Evolutionary conservation across 2,113 vertebrate species (phyloP), one percentile per base, ranked within the genome.

Genomic region (Pteronura brasiliensis): DNA sequence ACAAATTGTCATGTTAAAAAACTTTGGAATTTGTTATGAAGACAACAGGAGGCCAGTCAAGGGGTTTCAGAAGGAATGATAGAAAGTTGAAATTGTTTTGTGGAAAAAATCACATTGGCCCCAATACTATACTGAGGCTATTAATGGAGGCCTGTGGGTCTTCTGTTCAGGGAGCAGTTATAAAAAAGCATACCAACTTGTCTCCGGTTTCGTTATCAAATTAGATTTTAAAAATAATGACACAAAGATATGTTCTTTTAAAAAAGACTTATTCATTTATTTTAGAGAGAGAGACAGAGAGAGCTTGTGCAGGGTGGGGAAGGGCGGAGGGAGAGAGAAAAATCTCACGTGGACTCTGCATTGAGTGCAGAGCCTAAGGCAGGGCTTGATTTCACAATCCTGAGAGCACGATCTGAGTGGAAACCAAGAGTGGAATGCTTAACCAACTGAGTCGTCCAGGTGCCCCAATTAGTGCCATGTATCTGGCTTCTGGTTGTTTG

Each of bases 161-260:
- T 91, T 44, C 52, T 94, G 8, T 42, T 77, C 21, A 95, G 42
- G 36, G 11, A 90, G 59, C 3, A 74, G 42, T 17, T 93, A 65
- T 72, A 77, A 84, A 85, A 36, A 88, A 36, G 20, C 47, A 34
- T 61, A 61, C 5, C 21, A 76, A 15, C 20, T 85, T 18, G 31
- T 81, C 52, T 92, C 39, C 8, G 18, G 44, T 47, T 87, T 91
- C 92, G 31, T 93, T 52, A n/a, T 57, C 47, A 90, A 83, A n/a
- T 63, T 86, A 55, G 25, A 55, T 69, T 93, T 97, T 92, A 25
- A 67, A 89, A 71, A 77, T 83, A 90, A 89, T 86, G 36, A 20
- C 9, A 84, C 21, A 95, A 76, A 49, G 0, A 4, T 95, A 15
- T 27, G 25, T 67, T 69, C 20, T 20, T n/a, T 34, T 3, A 25